Evolutionary conservation across 2,113 vertebrate genomes (phyloP).

Genomic region (Rhynchopsitta pachyrhyncha): DNA sequence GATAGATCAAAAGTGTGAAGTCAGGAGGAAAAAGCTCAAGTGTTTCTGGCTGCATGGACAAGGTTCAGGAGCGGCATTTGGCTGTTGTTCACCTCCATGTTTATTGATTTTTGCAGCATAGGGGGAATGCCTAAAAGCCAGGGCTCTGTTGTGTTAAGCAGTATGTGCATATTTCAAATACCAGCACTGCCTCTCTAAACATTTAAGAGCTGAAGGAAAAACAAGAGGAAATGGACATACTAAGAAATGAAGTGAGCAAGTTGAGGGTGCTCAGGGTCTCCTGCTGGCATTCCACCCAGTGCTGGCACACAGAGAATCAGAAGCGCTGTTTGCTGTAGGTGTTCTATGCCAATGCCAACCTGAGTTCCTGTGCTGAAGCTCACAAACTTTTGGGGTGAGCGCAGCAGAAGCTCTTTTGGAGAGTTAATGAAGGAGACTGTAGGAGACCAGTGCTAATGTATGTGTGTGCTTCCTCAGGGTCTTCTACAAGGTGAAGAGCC

Average conservation of each 20-base stretch:
- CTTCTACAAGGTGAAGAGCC: constrained; percentile 98
- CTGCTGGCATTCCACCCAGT: fast-evolving
- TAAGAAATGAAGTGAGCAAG: fast-evolving
- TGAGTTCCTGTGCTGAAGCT: neutral
- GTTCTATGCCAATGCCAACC: fast-evolving
- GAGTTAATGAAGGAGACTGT: neutral
- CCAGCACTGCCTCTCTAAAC: neutral
- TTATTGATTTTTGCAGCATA: neutral
- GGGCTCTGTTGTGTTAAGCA: neutral
- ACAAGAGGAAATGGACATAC: neutral
- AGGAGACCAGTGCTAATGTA: neutral
- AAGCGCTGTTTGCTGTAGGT: neutral
- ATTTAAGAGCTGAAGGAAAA: neutral
- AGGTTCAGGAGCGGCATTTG: neutral
- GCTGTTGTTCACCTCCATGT: fast-evolving
- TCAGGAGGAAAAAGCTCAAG: neutral
- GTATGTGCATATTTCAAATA: fast-evolving
- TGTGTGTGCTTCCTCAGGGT: constrained; percentile 65
- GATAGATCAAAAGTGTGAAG: neutral
- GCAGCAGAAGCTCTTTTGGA: neutral
- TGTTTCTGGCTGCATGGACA: neutral
- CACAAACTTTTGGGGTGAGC: neutral
- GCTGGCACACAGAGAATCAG: fast-evolving
- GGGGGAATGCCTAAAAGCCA: neutral
- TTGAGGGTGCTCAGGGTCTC: neutral